Percentiles rank a stretch among this genome's conserved stretches.
Evolutionary conservation across 2,797 vertebrate species (phyloP).

Genomic region (Lepidocolaptes lacrymiger): DNA sequence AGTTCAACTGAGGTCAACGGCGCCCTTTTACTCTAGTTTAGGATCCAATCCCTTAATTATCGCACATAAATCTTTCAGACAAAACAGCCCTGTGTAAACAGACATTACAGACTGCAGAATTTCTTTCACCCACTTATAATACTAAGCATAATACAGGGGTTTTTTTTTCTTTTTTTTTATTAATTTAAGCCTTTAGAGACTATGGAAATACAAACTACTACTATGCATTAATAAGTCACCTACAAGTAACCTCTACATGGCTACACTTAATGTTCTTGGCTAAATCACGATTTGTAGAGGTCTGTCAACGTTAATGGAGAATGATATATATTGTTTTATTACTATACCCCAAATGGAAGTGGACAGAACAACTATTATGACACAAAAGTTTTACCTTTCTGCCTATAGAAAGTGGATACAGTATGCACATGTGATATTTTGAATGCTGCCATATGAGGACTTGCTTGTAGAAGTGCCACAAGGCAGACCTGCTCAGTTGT

Average conservation of each 20-base stretch:
- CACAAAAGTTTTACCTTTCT: not conserved
- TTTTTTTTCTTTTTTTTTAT: not conserved
- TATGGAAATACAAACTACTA: not conserved
- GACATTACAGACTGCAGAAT: not conserved
- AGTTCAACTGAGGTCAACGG: not conserved
- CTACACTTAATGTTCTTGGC: constrained; percentile 42
- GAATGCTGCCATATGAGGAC: not conserved
- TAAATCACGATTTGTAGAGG: constrained; percentile 75
- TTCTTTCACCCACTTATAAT: not conserved
- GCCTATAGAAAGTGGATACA: not conserved
- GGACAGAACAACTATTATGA: constrained; percentile 66
- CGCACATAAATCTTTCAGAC: not conserved
- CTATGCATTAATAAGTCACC: not conserved
- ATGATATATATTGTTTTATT: constrained; percentile 68
- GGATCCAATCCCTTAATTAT: not conserved
- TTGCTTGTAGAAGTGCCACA: not conserved
- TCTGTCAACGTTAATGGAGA: constrained; percentile 72
- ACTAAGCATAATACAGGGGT: not conserved
- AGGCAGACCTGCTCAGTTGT: not conserved
- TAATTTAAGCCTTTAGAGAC: not conserved
- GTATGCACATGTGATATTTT: not conserved
- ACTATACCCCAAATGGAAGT: constrained; percentile 70
- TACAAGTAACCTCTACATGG: not conserved
- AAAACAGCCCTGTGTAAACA: not conserved
- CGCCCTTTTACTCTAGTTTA: not conserved